Evolutionary conservation across 2,797 vertebrate genomes (phyloP), one percentile per base, ranked within the genome.

Genomic region (Enteromius mattozi): DNA sequence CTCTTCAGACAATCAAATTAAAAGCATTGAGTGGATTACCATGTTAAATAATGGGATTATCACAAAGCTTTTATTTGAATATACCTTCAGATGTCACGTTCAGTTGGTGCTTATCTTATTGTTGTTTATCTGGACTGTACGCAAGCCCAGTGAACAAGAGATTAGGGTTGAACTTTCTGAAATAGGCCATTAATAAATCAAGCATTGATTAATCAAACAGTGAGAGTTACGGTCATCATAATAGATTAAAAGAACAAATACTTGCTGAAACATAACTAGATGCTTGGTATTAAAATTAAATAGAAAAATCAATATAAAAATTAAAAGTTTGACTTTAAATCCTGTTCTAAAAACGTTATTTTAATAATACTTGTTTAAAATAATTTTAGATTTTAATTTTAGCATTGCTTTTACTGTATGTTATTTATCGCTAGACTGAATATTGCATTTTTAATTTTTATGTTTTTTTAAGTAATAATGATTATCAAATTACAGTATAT

Each of bases 11-110:
- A 24, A 35, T 24, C 30, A 37, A 47, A 51, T 80, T 37, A 66
- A 68, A 80, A 68, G 19, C 45, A 69, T 24, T 27, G 21, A 54
- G 13, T 80, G 10, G 63, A 80, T 80, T 68, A 68, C 2, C 45
- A 19, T 4, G 19, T 68, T 51, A 49, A 47, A 30, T 51, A 35
- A 16, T 80, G 19, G 63, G 63, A 80, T 68, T 37, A 51, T 51
- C 45, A n/a, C 42, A 79, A 68, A 49, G 27, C 19, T 80, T 68
- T 35, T 49, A 47, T 80, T 80, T 0, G 16, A 66, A 79, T 66
- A 45, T 65, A 21, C 5, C 17, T 0, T 45, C 27, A 35, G n/a
- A 8, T 66, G 47, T 79, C 10, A 51, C 7, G 3, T 35, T 66
- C 27, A 66, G 12, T 33, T 24, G 19, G 17, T n/a, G 27, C 21